Evolutionary conservation across 1,140 invertebrate genomes (phyloP).

Genomic region (Drosophila ambigua): DNA sequence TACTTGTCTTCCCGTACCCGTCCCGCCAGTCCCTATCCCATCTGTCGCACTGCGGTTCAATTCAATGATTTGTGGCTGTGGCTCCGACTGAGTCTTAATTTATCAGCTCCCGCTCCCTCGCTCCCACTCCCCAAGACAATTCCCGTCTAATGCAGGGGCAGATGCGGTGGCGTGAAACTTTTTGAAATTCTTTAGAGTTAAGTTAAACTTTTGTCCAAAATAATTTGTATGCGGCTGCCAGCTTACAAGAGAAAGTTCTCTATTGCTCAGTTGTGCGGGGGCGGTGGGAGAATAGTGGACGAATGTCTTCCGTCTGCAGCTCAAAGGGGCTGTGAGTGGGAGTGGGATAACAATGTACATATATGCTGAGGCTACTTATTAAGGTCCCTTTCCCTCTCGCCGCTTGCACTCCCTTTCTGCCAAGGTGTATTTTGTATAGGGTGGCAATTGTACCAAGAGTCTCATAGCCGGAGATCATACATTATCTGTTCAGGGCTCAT

Average conservation of each 20-base stretch:
- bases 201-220: slow-evolving; percentile 64
- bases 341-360: not conserved
- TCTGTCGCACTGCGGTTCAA: slow-evolving; percentile 69
- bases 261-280: no score
- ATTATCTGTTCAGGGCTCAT: no score
- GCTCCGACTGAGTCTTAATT: slow-evolving; percentile 72
- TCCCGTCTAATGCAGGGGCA: slow-evolving; percentile 41
- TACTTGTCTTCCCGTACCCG: slow-evolving; percentile 2
- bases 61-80: slow-evolving; percentile 79
- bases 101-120: slow-evolving; percentile 60
- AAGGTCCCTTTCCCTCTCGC: slow-evolving; percentile 34
- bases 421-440: no score
- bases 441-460: no score
- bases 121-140: slow-evolving; percentile 59
- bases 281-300: not conserved
- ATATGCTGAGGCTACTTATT: slow-evolving; percentile 47
- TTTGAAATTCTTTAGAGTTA: slow-evolving; percentile 62
- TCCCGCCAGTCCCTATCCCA: not conserved
- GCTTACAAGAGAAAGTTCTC: slow-evolving; percentile 66
- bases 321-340: no score
- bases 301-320: not conserved
- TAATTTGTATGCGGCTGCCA: slow-evolving; percentile 75
- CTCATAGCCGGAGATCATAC: no score
- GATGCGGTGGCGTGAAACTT: slow-evolving; percentile 40
- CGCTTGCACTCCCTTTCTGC: slow-evolving; percentile 11